A percentile compares a stretch with the other conserved stretches of the same genome.
These are phyloP conservation scores for Heptranchias perlo DNA, from an alignment of 2,113 vertebrate species.

Conservation along the genomic window DNA sequence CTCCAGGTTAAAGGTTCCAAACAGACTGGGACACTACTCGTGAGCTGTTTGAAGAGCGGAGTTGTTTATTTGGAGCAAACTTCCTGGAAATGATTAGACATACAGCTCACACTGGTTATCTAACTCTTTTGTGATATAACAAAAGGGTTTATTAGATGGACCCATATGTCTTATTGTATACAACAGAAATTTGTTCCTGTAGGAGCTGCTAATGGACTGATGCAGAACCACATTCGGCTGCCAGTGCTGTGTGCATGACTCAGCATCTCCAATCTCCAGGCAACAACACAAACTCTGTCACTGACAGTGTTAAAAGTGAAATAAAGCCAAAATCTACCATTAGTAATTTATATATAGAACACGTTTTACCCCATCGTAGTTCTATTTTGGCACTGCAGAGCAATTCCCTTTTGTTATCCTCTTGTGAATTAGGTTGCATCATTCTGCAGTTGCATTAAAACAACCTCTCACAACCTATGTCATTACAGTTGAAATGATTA, in stretches of 20 bases:
- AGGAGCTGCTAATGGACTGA: neutral
- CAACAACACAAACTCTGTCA: neutral
- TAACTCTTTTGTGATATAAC: too few relatives aligned
- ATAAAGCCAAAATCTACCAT: neutral
- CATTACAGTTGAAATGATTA: too few relatives aligned
- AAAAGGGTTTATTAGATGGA: too few relatives aligned
- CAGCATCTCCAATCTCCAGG: neutral
- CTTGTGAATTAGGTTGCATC: neutral
- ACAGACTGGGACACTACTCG: too few relatives aligned
- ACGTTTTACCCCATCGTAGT: neutral
- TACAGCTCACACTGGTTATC: too few relatives aligned
- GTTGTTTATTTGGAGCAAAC: too few relatives aligned
- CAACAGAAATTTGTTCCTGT: neutral
- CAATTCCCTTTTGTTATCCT: neutral
- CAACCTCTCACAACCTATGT: too few relatives aligned
- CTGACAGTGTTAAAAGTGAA: neutral
- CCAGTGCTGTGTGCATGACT: neutral
- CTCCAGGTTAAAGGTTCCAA: too few relatives aligned
- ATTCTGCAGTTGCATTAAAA: neutral
- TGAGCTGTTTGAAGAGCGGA: too few relatives aligned
- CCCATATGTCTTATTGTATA: too few relatives aligned
- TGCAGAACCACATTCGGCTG: neutral
- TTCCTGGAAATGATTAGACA: too few relatives aligned
- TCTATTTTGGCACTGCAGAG: neutral
- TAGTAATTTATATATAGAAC: neutral